A percentile compares a stretch with the other conserved stretches of the same genome.
Conservation (phyloP, 2,113 vertebrate species). For the Arothron firmamentum region DNA sequence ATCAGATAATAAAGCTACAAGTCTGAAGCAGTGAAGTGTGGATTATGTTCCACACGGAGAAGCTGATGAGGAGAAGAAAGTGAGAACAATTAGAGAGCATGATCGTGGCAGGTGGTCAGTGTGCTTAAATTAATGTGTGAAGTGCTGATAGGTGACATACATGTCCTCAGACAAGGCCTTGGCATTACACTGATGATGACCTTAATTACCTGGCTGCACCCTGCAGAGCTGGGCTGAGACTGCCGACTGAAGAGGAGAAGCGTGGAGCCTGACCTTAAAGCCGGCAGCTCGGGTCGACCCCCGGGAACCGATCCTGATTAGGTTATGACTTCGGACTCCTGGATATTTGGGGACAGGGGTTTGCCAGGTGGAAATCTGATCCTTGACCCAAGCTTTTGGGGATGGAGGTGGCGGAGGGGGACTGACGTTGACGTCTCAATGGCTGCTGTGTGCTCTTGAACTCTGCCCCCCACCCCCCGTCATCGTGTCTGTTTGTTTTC, state of each 20-base stretch:
- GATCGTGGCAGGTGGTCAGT: conserved; percentile 48
- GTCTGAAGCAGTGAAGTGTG: conserved; percentile 13
- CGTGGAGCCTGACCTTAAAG: conserved; percentile 44
- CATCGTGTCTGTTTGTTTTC: conserved; percentile 71
- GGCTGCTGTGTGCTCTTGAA: conserved; percentile 65
- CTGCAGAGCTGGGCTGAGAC: conserved; percentile 34
- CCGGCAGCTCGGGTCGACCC: conserved; percentile 41
- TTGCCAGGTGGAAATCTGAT: conserved; percentile 45
- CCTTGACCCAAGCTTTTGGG: conserved; percentile 47
- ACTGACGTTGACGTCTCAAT: conserved; percentile 51
- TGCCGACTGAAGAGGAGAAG: conserved; percentile 27
- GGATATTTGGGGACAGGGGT: conserved; percentile 33
- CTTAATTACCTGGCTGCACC: conserved; percentile 61
- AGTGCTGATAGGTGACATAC: conserved; percentile 58
- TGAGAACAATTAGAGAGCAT: conserved; percentile 58
- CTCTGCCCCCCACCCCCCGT: conserved; percentile 66
- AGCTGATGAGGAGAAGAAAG: conserved; percentile 38
- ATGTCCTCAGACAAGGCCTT: conserved; percentile 61
- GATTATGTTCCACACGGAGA: conserved; percentile 31
- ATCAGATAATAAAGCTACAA: conserved; percentile 40
- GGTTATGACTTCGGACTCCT: conserved; percentile 57
- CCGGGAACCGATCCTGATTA: conserved; percentile 38
- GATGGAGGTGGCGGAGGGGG: not conserved
- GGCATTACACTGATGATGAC: conserved; percentile 62
- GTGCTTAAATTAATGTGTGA: conserved; percentile 64